Conservation (phyloP, 2,113 vertebrate species). For the Antechinus flavipes region DNA sequence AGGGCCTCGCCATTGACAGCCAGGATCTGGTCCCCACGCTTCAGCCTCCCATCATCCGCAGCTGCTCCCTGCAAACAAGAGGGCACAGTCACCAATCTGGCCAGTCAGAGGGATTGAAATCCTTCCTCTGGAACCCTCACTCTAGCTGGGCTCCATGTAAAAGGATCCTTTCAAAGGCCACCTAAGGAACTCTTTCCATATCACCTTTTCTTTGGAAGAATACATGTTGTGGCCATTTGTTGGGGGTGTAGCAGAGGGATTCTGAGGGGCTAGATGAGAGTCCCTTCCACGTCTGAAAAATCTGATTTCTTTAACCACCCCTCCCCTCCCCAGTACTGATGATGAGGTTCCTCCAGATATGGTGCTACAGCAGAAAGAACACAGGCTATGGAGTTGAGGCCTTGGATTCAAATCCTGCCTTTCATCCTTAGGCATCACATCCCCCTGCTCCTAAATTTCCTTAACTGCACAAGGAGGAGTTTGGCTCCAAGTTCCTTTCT, state of each 20-base stretch:
- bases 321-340: neutral
- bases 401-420: neutral
- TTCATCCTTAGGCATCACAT: neutral
- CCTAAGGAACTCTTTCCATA: neutral
- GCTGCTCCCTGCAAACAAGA: slow-evolving; percentile 91
- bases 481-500: neutral
- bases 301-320: too few relatives aligned
- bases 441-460: neutral
- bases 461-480: neutral
- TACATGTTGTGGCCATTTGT: neutral
- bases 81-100: slow-evolving; percentile 41
- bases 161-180: slow-evolving; percentile 25
- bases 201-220: neutral
- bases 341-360: neutral
- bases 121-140: slow-evolving; percentile 16
- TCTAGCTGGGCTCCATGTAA: neutral
- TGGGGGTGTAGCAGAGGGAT: neutral
- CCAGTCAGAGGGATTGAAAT: neutral
- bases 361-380: neutral
- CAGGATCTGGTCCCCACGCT: slow-evolving; percentile 94
- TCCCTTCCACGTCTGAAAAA: neutral
- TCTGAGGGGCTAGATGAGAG: neutral
- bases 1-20: slow-evolving; percentile 92
- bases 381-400: neutral
- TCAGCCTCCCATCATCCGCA: slow-evolving; percentile 91